phyloP scores from a whole-genome alignment of 2,113 vertebrate species.

The Crypturellus undulatus region DNA sequence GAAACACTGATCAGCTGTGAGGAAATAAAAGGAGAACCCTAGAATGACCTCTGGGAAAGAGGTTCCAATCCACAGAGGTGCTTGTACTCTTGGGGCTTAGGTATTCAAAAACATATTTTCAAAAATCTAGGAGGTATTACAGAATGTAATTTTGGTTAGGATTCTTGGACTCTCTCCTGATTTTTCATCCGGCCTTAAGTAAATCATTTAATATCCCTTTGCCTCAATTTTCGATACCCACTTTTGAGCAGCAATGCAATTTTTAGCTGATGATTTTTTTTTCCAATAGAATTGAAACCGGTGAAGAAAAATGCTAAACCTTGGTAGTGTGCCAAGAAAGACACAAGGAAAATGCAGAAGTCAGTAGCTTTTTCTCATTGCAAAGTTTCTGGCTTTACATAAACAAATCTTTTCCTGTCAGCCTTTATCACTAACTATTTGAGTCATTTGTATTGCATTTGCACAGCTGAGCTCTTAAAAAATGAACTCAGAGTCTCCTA shows the following conservation, averaged over 20 bases:
- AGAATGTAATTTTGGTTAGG: not conserved
- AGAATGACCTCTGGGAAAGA: not conserved
- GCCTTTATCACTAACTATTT: not conserved
- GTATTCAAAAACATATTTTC: not conserved
- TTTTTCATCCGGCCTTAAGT: not conserved
- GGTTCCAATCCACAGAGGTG: not conserved
- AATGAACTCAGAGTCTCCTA: not conserved
- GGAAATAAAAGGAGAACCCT: not conserved
- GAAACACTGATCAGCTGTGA: not conserved
- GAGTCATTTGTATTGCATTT: not conserved
- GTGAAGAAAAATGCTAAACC: constrained; percentile 1
- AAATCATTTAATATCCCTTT: not conserved
- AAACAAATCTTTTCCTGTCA: constrained; percentile 27
- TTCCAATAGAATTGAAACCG: not conserved
- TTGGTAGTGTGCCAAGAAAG: not conserved
- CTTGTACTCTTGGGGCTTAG: not conserved
- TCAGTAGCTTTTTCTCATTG: not conserved
- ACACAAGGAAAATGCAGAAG: not conserved
- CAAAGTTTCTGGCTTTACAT: not conserved
- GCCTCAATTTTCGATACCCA: not conserved
- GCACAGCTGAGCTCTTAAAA: constrained; percentile 19
- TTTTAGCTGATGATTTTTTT: not conserved
- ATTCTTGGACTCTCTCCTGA: not conserved
- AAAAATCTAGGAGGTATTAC: not conserved
- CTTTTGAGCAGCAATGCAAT: not conserved